These are phyloP conservation scores for Myiothlypis coronata DNA, from an alignment of 2,797 vertebrate species.

Conservation along the genomic window DNA sequence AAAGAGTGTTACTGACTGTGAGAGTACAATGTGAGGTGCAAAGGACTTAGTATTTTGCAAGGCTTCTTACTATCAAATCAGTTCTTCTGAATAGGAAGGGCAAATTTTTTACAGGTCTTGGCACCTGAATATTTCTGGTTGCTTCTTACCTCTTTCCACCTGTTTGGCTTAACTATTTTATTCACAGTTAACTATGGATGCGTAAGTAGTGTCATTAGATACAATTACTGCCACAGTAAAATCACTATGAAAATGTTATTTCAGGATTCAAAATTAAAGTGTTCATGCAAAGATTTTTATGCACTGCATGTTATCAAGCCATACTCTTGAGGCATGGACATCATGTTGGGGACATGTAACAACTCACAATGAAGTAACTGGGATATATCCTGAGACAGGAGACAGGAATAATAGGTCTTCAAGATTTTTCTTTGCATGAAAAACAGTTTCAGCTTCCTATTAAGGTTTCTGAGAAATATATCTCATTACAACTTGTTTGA, in stretches of 20 bases:
- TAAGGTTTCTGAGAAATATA: neutral
- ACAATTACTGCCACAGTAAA: neutral
- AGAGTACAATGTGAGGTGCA: neutral
- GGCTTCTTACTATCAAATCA: neutral
- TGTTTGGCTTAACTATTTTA: accelerated
- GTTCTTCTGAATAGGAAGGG: neutral
- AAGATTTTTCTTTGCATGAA: neutral
- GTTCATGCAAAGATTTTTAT: neutral
- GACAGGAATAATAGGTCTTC: neutral
- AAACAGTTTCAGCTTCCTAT: neutral
- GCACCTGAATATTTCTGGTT: neutral
- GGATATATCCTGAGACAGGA: neutral
- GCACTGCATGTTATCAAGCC: neutral
- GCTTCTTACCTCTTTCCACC: neutral
- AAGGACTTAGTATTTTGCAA: neutral
- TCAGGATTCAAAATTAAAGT: neutral
- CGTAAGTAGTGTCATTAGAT: neutral
- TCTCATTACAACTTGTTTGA: neutral
- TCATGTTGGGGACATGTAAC: accelerated
- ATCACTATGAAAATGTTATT: neutral
- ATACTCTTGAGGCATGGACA: accelerated
- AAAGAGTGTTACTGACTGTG: neutral
- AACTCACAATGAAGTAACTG: neutral
- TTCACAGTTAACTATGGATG: neutral
- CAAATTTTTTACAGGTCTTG: neutral